A percentile compares a stretch with the other conserved stretches of the same genome.
These are phyloP conservation scores for Rhopilema esculentum DNA, from an alignment of 30 jellyfish, hydroid and myxozoan species.

Conservation along the genomic window DNA sequence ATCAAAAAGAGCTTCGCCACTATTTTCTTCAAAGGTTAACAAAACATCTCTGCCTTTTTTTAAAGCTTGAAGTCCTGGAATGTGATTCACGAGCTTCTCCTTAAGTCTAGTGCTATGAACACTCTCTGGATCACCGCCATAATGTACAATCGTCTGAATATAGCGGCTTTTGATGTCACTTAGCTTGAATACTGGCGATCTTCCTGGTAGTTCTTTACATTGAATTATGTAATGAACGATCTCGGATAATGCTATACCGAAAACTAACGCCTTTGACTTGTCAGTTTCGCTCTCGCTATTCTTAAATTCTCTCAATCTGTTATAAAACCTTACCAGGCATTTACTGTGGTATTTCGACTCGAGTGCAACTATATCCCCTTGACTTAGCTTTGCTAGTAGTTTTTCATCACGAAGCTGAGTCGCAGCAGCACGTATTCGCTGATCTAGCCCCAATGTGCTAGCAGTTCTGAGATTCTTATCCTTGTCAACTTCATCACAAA, in stretches of 20 bases:
- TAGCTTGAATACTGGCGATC: constrained; percentile 33
- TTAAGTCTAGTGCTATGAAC: constrained; percentile 54
- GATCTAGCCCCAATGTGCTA: constrained; percentile 8
- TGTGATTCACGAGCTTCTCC: constrained; percentile 9
- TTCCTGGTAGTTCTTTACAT: neutral
- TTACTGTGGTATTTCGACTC: constrained; percentile 21
- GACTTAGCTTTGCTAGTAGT: constrained; percentile 52
- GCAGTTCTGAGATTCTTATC: constrained; percentile 12
- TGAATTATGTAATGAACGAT: neutral
- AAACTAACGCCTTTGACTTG: neutral
- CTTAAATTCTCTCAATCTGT: constrained; percentile 39
- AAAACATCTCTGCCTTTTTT: constrained; percentile 36
- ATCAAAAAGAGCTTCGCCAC: constrained; percentile 19
- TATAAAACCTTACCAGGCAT: constrained; percentile 32
- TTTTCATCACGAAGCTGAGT: constrained; percentile 26
- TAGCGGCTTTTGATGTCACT: constrained; percentile 1
- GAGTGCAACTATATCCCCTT: constrained; percentile 46
- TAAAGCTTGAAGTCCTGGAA: constrained; percentile 48
- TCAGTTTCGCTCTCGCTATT: constrained; percentile 6
- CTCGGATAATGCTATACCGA: constrained; percentile 17
- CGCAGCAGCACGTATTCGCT: constrained; percentile 32
- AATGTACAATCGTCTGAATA: constrained; percentile 1
- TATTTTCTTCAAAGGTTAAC: constrained; percentile 11
- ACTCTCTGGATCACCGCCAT: constrained; percentile 22
- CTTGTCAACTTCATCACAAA: constrained; percentile 33